Conservation (phyloP, 2,888 invertebrate genomes). For the Scaptomyza tumidula region DNA sequence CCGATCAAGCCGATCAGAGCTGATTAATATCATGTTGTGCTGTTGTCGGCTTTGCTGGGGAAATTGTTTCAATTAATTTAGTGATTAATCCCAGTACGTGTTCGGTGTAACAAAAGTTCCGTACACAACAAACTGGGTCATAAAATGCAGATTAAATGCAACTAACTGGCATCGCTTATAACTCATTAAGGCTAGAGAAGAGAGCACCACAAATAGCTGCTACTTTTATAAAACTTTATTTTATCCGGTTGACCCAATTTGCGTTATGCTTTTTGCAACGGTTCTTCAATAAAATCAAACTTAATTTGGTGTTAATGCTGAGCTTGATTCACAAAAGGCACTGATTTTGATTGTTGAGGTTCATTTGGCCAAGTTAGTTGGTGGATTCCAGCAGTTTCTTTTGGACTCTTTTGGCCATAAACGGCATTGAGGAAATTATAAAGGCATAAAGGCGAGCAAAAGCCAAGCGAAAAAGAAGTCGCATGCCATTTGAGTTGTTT, state of each 20-base stretch:
- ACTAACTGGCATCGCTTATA: slow-evolving; percentile 43
- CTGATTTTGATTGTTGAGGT: slow-evolving; percentile 64
- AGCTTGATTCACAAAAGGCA: slow-evolving; percentile 62
- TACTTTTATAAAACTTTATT: slow-evolving; percentile 23
- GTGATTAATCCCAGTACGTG: slow-evolving; percentile 78
- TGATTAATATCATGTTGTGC: slow-evolving; percentile 73
- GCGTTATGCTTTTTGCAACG: slow-evolving; percentile 3
- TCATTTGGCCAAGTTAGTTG: slow-evolving; percentile 25
- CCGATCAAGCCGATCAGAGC: slow-evolving; percentile 33
- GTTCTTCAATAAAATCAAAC: slow-evolving; percentile 51
- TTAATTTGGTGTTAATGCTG: slow-evolving; percentile 75
- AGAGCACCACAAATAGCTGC: background rate
- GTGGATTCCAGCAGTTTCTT: slow-evolving; percentile 24
- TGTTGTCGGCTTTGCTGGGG: slow-evolving; percentile 73
- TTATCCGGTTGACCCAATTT: slow-evolving; percentile 65
- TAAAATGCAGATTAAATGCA: slow-evolving; percentile 62
- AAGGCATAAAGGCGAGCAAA: slow-evolving; percentile 65
- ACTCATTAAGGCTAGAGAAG: slow-evolving; percentile 44
- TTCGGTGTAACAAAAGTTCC: slow-evolving; percentile 42
- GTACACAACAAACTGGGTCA: slow-evolving; percentile 63
- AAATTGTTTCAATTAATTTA: slow-evolving; percentile 80
- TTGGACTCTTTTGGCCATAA: slow-evolving; percentile 52
- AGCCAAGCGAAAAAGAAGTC: slow-evolving; percentile 17
- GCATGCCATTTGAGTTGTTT: slow-evolving; percentile 29
- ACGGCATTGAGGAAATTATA: slow-evolving; percentile 77